A percentile compares a stretch with the other conserved stretches of the same genome.
Conservation (phyloP, 1,140 invertebrate genomes). For the Trichoplusia ni region DNA sequence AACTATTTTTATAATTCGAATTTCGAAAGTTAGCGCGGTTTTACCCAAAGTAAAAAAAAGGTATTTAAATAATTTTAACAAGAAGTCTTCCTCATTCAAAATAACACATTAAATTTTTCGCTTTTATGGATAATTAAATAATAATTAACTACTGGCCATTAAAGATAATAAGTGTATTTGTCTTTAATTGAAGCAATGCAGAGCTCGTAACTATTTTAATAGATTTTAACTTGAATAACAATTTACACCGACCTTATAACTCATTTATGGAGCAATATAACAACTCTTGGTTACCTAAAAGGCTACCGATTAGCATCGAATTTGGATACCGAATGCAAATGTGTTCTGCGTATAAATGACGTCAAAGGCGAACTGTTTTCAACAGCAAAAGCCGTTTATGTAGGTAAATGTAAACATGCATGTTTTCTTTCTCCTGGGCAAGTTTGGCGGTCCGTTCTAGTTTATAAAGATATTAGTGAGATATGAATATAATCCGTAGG, state of each 20-base stretch:
- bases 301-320: conserved; percentile 24
- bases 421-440: conserved; percentile 35
- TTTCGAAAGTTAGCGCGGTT: too few relatives aligned
- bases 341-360: conserved; percentile 43
- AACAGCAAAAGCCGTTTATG: conserved; percentile 45
- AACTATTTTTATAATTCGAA: too few relatives aligned
- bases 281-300: conserved; percentile 18
- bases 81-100: too few relatives aligned
- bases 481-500: not conserved
- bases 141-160: too few relatives aligned
- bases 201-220: too few relatives aligned
- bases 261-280: not conserved
- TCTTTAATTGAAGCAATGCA: too few relatives aligned
- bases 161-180: too few relatives aligned
- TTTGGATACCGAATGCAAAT: conserved; percentile 27
- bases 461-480: conserved; percentile 8
- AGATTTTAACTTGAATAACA: too few relatives aligned
- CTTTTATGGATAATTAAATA: too few relatives aligned
- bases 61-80: too few relatives aligned
- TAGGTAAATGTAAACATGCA: conserved; percentile 51
- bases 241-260: not conserved
- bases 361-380: conserved; percentile 54
- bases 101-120: too few relatives aligned
- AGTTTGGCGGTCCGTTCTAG: conserved; percentile 12
- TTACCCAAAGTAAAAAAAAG: too few relatives aligned